Base-by-base conservation (phyloP, 2,113 vertebrate species). In the Sander vitreus region DNA sequence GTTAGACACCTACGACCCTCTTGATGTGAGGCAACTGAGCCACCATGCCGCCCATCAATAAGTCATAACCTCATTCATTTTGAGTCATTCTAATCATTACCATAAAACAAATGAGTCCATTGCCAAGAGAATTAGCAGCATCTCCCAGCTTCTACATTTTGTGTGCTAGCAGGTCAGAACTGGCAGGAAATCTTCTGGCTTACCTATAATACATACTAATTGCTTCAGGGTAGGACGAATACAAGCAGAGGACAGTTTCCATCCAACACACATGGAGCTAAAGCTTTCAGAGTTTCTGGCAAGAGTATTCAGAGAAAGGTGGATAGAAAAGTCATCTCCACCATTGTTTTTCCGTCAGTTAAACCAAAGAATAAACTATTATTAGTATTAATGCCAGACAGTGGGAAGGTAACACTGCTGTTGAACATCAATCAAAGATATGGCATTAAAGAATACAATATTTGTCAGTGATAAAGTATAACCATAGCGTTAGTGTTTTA, bases 41-140 rank as follows among this genome's bases (percentile, higher is more conserved):
- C 71, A 25, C 59, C 58, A 62, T 19, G 48, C 39, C 0, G n/a
- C 50, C 58, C 58, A 84, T 80, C 86, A 87, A 84, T 83, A 78
- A 85, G 83, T 87, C 77, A 85, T 75, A 78, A 81, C 43, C 74
- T 84, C 68, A 73, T 85, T 89, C 66, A 78, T 83, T 81, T 76
- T 39, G 27, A 83, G 74, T 78, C 83, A 63, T 55, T 82, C 63
- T 72, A 71, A 78, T 85, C 48, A 86, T 76, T 83, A 71, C 47
- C 66, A 72, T 81, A 69, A 81, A 81, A 81, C 69, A 78, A 79
- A 80, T 77, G 30, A 71, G 54, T 14, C 53, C 53, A 59, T 45
- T 25, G 36, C 83, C 25, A 59, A 73, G 60, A 64, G 57, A 64
- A 80, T 85, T 71, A 78, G 39, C 57, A 63, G 69, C 60, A 36